Conservation (phyloP, 37 sponge, comb jelly and placozoan species). For the Beroe forskalii region DNA sequence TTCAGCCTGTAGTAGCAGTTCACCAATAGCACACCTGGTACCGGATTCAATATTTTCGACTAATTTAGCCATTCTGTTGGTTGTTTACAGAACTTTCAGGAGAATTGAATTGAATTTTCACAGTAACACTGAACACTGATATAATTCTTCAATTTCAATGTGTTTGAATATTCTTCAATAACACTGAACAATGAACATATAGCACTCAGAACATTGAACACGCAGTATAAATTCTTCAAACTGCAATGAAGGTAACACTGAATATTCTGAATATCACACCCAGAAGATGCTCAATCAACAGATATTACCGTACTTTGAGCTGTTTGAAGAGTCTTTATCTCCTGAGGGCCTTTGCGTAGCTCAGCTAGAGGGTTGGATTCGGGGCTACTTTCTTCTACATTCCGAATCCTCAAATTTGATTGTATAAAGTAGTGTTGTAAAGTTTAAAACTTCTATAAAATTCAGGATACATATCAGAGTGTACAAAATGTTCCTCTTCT, state of each 20-base stretch:
- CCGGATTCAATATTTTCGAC: background rate
- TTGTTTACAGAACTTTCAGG: background rate
- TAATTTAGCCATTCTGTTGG: background rate
- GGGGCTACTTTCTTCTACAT: background rate
- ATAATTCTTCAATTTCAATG: background rate
- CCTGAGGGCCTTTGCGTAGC: background rate
- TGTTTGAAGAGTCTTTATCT: background rate
- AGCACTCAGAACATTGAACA: background rate
- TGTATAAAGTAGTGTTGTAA: background rate
- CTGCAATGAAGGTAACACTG: background rate
- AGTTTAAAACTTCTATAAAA: background rate
- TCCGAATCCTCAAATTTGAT: background rate
- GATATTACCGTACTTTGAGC: background rate
- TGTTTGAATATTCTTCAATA: background rate
- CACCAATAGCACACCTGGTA: background rate
- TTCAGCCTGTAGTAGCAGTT: background rate
- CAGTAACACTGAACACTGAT: background rate
- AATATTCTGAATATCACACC: no score
- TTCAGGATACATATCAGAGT: no score
- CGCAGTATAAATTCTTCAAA: background rate
- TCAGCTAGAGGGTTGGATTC: background rate
- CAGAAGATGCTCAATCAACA: background rate
- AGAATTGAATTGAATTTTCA: no score
- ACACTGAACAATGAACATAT: background rate
- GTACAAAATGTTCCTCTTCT: no score